Evolutionary conservation across 2,888 invertebrate genomes (phyloP).

Genomic region (Chrysolina americana): DNA sequence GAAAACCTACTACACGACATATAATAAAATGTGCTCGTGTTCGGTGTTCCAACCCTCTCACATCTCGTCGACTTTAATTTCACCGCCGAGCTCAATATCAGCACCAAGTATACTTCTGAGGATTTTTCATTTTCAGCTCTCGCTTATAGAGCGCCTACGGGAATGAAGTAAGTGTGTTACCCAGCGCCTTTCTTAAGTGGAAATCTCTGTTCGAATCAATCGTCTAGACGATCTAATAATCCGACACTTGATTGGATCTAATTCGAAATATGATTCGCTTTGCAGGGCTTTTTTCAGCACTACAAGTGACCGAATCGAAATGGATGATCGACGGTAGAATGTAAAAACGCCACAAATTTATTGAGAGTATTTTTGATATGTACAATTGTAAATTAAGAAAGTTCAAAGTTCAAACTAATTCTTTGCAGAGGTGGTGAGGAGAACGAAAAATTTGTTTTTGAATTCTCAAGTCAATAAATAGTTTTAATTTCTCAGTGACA

Average conservation of each 20-base stretch:
- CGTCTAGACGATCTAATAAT: constrained; percentile 38
- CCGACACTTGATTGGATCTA: constrained; percentile 37
- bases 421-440: too few relatives aligned
- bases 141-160: constrained; percentile 33
- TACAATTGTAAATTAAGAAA: too few relatives aligned
- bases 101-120: constrained; percentile 33
- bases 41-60: background rate
- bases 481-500: too few relatives aligned
- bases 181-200: constrained; percentile 40
- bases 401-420: too few relatives aligned
- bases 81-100: constrained; percentile 14
- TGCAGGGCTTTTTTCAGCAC: background rate
- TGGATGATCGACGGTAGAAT: too few relatives aligned
- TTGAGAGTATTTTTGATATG: too few relatives aligned
- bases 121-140: constrained; percentile 38
- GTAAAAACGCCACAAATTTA: too few relatives aligned
- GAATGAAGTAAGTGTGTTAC: constrained; percentile 39
- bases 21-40: background rate
- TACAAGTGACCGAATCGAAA: too few relatives aligned
- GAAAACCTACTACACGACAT: background rate
- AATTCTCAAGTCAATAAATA: too few relatives aligned
- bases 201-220: constrained; percentile 46
- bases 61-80: constrained; percentile 12
- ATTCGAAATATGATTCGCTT: background rate
- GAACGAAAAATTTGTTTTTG: too few relatives aligned